These are phyloP conservation scores for Trichacis sp. DNA, from an alignment of 2,888 invertebrate species.

Conservation along the genomic window DNA sequence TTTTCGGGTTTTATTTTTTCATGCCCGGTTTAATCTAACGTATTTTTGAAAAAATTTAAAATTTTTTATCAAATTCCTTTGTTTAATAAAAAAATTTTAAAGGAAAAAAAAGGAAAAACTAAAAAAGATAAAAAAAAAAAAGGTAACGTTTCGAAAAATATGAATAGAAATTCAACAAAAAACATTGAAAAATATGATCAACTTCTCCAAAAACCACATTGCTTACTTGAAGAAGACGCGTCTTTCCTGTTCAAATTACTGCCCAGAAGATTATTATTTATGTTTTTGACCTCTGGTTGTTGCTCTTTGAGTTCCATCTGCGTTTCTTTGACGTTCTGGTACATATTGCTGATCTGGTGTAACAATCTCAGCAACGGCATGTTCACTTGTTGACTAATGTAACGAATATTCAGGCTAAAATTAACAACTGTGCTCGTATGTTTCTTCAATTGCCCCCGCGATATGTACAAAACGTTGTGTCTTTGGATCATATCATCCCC, in stretches of 20 bases:
- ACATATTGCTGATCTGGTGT: conserved; percentile 98
- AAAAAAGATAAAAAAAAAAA: too few species aligned
- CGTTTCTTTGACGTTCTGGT: conserved; percentile 95
- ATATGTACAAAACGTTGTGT: conserved; percentile 88
- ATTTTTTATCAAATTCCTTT: too few species aligned
- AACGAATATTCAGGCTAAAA: conserved; percentile 87
- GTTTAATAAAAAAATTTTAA: too few species aligned
- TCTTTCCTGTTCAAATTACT: conserved; percentile 72
- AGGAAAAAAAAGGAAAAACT: too few species aligned
- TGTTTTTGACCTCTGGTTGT: conserved; percentile 68
- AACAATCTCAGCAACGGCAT: conserved; percentile 93
- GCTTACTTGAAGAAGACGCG: conserved; percentile 74
- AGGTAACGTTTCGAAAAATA: too few species aligned
- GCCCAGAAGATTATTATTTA: conserved; percentile 65
- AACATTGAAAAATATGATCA: not conserved
- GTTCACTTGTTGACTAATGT: conserved; percentile 95
- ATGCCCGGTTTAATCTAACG: too few species aligned
- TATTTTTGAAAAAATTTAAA: too few species aligned
- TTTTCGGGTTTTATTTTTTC: too few species aligned
- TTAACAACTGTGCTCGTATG: conserved; percentile 93
- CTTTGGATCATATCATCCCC: conserved; percentile 87
- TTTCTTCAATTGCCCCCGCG: conserved; percentile 87
- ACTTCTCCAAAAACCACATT: conserved; percentile 7
- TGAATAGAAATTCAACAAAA: conserved; percentile 4
- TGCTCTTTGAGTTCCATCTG: conserved; percentile 89